phyloP scores from a whole-genome alignment of 2,888 invertebrate genomes.

The Philopedon plagiatum region DNA sequence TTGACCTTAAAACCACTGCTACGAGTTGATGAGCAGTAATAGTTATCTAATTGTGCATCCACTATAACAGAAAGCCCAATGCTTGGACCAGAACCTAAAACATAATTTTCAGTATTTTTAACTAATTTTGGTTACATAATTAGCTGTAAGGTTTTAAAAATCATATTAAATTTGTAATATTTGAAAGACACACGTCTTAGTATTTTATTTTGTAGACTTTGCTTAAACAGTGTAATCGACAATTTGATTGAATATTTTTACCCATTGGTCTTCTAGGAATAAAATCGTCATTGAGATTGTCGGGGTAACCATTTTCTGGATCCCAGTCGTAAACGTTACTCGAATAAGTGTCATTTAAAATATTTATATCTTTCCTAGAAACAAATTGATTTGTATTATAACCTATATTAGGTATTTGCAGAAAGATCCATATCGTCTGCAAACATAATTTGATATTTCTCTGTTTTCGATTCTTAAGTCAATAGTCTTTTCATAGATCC shows the following conservation, averaged over 20 bases:
- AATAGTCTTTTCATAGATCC: too few species aligned
- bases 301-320: constrained; percentile 80
- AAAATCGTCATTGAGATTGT: constrained; percentile 54
- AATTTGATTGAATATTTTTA: constrained; percentile 36
- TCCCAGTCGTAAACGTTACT: constrained; percentile 76
- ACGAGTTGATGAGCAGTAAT: constrained; percentile 85
- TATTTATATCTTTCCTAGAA: constrained; percentile 71
- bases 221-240: too few species aligned
- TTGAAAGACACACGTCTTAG: too few species aligned
- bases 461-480: too few species aligned
- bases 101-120: too few species aligned
- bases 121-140: not conserved
- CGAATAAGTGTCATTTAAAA: constrained; percentile 75
- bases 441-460: too few species aligned
- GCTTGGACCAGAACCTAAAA: constrained; percentile 81
- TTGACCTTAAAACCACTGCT: constrained; percentile 83
- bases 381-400: too few species aligned
- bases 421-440: too few species aligned
- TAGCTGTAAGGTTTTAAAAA: too few species aligned
- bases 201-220: too few species aligned
- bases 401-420: too few species aligned
- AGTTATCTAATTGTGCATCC: constrained; percentile 80
- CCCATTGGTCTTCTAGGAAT: constrained; percentile 62
- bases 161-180: too few species aligned
- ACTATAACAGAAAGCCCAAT: constrained; percentile 81